Evolutionary conservation across 2,888 invertebrate genomes (phyloP).

Genomic region (Meiosimyza decipiens): DNA sequence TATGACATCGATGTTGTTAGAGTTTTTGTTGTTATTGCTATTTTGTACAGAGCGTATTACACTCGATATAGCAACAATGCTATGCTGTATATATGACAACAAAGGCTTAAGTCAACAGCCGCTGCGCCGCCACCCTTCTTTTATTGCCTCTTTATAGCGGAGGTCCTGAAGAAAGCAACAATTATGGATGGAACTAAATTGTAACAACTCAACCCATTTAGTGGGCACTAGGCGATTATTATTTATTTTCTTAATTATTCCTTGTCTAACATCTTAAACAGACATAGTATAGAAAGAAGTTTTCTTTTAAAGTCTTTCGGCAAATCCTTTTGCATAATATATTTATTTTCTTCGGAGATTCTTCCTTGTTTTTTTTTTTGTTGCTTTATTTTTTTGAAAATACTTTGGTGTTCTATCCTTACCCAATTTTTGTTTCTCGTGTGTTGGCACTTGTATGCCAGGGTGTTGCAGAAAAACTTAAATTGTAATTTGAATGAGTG

Average conservation of each 20-base stretch:
- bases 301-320: constrained; percentile 11
- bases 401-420: background rate
- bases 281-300: no score
- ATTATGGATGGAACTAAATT: no score
- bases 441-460: background rate
- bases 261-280: constrained; percentile 36
- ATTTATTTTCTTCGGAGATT: constrained; percentile 36
- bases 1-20: constrained; percentile 18
- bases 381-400: background rate
- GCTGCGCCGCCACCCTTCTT: no score
- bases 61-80: no score
- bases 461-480: no score
- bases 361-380: constrained; percentile 9
- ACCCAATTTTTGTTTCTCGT: background rate
- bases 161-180: no score
- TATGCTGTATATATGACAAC: constrained; percentile 18
- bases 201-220: background rate
- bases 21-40: constrained; percentile 2
- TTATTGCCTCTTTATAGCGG: no score
- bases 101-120: constrained; percentile 25
- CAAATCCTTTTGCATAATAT: constrained; percentile 45
- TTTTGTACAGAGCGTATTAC: constrained; percentile 15
- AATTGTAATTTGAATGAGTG: no score
- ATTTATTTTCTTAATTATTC: constrained; percentile 63
- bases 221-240: constrained; percentile 52